These are phyloP conservation scores for Psophia crepitans DNA, from an alignment of 2,113 vertebrate genomes.

Conservation along the genomic window DNA sequence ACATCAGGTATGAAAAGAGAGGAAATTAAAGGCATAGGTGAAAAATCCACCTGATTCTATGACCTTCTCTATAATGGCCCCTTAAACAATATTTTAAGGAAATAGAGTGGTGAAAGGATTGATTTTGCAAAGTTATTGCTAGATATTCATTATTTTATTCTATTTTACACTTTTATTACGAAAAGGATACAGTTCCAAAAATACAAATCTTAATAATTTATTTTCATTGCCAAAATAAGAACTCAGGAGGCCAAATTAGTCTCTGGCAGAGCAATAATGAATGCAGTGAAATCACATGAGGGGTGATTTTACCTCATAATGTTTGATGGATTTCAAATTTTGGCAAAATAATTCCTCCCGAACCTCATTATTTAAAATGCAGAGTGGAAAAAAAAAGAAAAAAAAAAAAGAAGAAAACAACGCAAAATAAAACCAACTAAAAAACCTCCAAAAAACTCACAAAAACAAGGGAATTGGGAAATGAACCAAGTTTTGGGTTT, in stretches of 20 bases:
- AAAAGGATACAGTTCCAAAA: neutral
- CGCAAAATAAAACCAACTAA: neutral
- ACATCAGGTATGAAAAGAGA: neutral
- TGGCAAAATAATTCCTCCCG: neutral
- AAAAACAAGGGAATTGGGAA: neutral
- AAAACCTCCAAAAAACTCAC: neutral
- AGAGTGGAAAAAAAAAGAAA: neutral
- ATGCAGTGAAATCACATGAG: neutral
- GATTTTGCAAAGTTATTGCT: neutral
- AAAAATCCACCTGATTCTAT: neutral
- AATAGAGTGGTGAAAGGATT: neutral
- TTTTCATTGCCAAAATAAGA: constrained; percentile 16
- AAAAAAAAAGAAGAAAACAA: neutral
- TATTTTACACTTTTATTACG: neutral
- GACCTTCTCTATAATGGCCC: neutral
- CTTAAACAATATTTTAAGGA: neutral
- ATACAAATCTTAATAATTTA: neutral
- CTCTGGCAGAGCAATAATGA: neutral
- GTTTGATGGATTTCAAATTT: neutral
- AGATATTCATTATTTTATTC: neutral
- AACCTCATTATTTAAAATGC: neutral
- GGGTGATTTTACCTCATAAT: neutral
- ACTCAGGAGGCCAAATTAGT: neutral
- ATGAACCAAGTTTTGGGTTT: rapidly evolving
- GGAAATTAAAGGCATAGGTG: neutral